Percentiles rank a stretch among this genome's conserved stretches.
phyloP scores from a whole-genome alignment of 2,888 invertebrate genomes.

The Bombyx huttoni region DNA sequence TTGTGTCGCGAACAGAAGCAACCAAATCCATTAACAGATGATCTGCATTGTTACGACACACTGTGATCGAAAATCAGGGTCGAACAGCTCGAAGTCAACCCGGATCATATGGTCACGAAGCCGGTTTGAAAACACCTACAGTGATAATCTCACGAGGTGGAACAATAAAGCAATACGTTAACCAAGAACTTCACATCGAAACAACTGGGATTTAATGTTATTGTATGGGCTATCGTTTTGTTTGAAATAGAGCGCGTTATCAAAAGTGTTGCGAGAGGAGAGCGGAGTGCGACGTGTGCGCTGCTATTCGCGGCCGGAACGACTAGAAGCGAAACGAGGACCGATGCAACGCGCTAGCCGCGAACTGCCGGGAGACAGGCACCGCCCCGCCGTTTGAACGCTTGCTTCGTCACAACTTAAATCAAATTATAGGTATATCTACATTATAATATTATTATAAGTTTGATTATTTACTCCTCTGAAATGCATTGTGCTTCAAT shows the following conservation, averaged over 20 bases:
- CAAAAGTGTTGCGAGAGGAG: conserved; percentile 23
- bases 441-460: conserved; percentile 11
- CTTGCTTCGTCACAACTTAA: conserved; percentile 26
- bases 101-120: conserved; percentile 54
- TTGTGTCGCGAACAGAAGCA: conserved; percentile 21
- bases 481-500: conserved; percentile 38
- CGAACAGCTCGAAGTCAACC: conserved; percentile 28
- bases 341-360: conserved; percentile 6
- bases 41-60: conserved; percentile 47
- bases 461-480: conserved; percentile 9
- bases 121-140: conserved; percentile 34
- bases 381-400: conserved; percentile 25
- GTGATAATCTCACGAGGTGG: conserved; percentile 18
- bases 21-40: conserved; percentile 39
- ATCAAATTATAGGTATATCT: conserved; percentile 50
- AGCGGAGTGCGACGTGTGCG: conserved; percentile 42
- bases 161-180: conserved; percentile 9
- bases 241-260: conserved; percentile 59
- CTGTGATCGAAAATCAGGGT: conserved; percentile 37
- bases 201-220: conserved; percentile 27
- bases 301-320: conserved; percentile 45
- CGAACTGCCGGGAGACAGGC: conserved; percentile 15
- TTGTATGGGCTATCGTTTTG: conserved; percentile 37
- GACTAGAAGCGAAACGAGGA: conserved; percentile 30
- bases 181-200: conserved; percentile 14